These are phyloP conservation scores for Silvanus unidentatus DNA, from an alignment of 2,888 invertebrate genomes.

Conservation along the genomic window DNA sequence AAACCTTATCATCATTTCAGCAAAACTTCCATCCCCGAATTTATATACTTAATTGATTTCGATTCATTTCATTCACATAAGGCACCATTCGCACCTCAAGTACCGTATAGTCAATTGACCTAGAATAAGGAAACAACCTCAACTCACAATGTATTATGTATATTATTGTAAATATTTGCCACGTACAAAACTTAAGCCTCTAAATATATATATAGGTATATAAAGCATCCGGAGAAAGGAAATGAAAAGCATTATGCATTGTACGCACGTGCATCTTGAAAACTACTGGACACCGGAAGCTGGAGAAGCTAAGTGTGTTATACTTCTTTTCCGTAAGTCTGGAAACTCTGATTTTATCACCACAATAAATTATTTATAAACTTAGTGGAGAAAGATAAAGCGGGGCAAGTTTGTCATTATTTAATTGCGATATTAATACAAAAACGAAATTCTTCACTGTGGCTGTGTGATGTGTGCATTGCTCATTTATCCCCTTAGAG, in stretches of 20 bases:
- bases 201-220: neutral
- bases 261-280: conserved; percentile 9
- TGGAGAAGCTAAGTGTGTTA: conserved; percentile 12
- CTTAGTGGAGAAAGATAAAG: neutral
- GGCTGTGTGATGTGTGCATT: neutral
- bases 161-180: too few species aligned
- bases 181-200: too few species aligned
- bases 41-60: conserved; percentile 31
- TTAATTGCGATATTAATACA: too few species aligned
- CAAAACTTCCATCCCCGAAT: conserved; percentile 29
- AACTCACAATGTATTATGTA: too few species aligned
- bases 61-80: conserved; percentile 25
- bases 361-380: conserved; percentile 7
- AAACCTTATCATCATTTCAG: conserved; percentile 34
- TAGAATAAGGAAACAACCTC: too few species aligned
- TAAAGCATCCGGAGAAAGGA: conserved; percentile 12
- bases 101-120: too few species aligned
- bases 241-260: conserved; percentile 6
- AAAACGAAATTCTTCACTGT: too few species aligned
- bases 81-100: too few species aligned
- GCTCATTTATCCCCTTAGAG: too few species aligned
- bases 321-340: conserved; percentile 4
- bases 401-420: too few species aligned
- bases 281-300: conserved; percentile 10
- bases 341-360: conserved; percentile 4